Evolutionary conservation across 2,888 invertebrate genomes (phyloP).

Genomic region (Amitus sp.): DNA sequence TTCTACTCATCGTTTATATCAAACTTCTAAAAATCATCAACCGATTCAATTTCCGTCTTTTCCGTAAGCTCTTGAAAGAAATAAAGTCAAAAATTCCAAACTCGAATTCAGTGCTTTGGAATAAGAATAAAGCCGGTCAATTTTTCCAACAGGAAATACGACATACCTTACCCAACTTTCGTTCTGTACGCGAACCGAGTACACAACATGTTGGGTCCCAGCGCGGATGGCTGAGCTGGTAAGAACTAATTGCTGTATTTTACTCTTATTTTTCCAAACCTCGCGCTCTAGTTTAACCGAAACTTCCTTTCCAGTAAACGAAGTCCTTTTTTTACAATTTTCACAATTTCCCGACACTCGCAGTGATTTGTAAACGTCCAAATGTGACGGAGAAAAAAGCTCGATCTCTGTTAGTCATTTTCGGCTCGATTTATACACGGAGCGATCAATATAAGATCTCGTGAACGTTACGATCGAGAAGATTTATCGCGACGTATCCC

Average conservation of each 20-base stretch:
- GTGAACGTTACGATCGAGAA: background rate
- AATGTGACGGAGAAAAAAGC: background rate
- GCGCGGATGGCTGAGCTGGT: conserved; percentile 91
- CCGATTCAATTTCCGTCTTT: too few species aligned
- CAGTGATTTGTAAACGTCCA: background rate
- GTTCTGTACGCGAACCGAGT: conserved; percentile 92
- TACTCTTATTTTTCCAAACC: conserved; percentile 36
- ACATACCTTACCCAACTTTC: conserved; percentile 94
- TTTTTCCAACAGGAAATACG: conserved; percentile 77
- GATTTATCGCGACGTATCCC: background rate
- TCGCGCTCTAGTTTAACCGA: background rate
- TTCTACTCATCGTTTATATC: too few species aligned
- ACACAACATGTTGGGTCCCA: conserved; percentile 93
- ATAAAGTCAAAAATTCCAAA: too few species aligned
- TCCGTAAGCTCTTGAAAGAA: too few species aligned
- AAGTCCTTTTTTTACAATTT: background rate
- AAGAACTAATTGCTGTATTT: conserved; percentile 64
- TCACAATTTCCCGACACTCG: background rate
- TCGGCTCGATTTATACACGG: background rate
- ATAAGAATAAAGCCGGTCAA: background rate
- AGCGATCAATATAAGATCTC: conserved; percentile 3
- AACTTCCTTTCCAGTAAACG: background rate
- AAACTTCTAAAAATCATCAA: too few species aligned
- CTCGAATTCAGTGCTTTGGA: too few species aligned
- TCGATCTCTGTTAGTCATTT: conserved; percentile 22